These are phyloP conservation scores for Pseudoatta argentina DNA, from an alignment of 1,140 invertebrate genomes.

Conservation along the genomic window DNA sequence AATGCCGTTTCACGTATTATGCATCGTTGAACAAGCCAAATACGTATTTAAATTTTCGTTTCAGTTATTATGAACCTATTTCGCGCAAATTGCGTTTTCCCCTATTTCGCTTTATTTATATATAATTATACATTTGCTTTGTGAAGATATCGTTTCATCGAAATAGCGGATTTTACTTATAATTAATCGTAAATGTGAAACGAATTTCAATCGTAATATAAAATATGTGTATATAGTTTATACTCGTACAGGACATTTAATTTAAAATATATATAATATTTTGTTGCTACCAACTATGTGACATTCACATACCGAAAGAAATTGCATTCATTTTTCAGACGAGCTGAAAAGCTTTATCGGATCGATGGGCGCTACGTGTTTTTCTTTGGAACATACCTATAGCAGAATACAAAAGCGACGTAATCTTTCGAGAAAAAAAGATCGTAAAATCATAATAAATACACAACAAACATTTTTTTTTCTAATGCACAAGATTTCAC, in stretches of 20 bases:
- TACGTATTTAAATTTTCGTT: slow-evolving; percentile 23
- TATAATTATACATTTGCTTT: not conserved
- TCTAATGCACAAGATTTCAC: not conserved
- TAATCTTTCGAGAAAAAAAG: not conserved
- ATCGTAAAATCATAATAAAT: not conserved
- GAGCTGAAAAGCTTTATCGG: slow-evolving; percentile 40
- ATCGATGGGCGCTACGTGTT: not conserved
- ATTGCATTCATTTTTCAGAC: not conserved
- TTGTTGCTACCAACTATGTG: slow-evolving; percentile 5
- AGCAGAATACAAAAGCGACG: not conserved
- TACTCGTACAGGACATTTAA: not conserved
- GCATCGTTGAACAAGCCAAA: slow-evolving; percentile 1
- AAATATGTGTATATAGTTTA: not conserved
- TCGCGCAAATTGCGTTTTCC: slow-evolving; percentile 27
- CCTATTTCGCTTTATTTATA: slow-evolving; percentile 29
- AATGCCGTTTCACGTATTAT: slow-evolving; percentile 38
- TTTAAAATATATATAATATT: slow-evolving; percentile 10
- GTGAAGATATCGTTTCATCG: not conserved
- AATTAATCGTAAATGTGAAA: slow-evolving; percentile 19
- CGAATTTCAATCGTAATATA: not conserved
- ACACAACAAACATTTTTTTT: not conserved
- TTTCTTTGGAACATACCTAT: not conserved
- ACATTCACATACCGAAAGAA: not conserved
- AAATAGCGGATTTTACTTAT: not conserved
- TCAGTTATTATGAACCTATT: slow-evolving; percentile 46